These are phyloP conservation scores for Parazoanthus atlanticus DNA, from an alignment of 92 coral and sea anemone species.

Conservation along the genomic window DNA sequence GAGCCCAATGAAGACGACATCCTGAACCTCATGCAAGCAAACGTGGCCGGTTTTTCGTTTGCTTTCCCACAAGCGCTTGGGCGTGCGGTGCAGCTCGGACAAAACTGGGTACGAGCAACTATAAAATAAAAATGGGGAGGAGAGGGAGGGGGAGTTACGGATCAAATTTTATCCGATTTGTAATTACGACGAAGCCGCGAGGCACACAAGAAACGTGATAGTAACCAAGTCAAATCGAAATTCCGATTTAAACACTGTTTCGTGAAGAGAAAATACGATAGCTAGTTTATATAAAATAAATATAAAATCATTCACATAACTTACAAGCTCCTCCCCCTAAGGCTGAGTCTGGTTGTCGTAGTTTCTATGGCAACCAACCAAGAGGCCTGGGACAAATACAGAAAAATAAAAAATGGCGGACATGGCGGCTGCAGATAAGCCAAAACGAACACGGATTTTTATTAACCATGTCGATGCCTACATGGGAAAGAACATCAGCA, in stretches of 20 bases:
- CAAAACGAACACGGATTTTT: conserved; percentile 83
- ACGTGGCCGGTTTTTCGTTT: conserved; percentile 27
- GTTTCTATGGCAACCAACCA: conserved; percentile 33
- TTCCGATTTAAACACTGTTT: not conserved
- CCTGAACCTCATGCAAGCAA: not conserved
- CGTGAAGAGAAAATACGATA: not conserved
- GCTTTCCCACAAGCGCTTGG: conserved; percentile 34
- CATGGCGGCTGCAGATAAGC: conserved; percentile 61
- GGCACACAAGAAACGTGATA: too few species aligned
- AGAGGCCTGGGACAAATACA: conserved; percentile 42
- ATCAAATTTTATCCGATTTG: too few species aligned
- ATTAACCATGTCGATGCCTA: conserved; percentile 93
- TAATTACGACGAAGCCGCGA: not conserved
- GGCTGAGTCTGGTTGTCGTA: not conserved
- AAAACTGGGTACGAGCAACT: not conserved
- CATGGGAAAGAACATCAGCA: conserved; percentile 90
- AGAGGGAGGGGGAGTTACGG: not conserved
- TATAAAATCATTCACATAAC: too few species aligned
- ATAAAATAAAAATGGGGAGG: not conserved
- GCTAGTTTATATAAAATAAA: not conserved
- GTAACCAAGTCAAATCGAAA: not conserved
- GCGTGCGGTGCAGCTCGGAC: not conserved
- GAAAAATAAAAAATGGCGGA: conserved; percentile 78
- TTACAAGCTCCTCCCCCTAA: not conserved
- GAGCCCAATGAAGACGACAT: conserved; percentile 53